phyloP scores from a whole-genome alignment of 2,888 invertebrate genomes.

The Drosophila ustulata region DNA sequence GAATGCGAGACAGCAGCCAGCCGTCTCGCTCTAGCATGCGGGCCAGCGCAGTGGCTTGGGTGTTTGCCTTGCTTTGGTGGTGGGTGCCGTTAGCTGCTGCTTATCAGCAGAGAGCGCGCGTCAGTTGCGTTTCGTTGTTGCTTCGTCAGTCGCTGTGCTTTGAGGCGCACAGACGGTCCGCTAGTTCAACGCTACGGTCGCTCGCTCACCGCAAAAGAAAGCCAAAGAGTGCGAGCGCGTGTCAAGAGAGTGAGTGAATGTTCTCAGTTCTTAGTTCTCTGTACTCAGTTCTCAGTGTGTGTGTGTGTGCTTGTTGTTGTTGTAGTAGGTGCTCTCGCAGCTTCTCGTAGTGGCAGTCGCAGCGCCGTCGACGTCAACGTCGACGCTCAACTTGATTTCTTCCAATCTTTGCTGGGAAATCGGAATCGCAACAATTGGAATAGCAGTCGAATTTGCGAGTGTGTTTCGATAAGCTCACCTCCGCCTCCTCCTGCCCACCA shows the following conservation, averaged over 20 bases:
- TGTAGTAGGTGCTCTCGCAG: slow-evolving; percentile 37
- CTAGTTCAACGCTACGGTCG: slow-evolving; percentile 28
- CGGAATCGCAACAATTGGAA: slow-evolving; percentile 81
- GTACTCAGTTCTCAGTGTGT: background rate
- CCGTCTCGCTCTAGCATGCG: slow-evolving; percentile 41
- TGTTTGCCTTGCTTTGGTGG: slow-evolving; percentile 45
- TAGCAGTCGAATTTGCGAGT: slow-evolving; percentile 68
- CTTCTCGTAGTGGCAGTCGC: slow-evolving; percentile 36
- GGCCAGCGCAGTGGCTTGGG: slow-evolving; percentile 15
- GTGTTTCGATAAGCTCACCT: slow-evolving; percentile 50
- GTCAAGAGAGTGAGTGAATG: slow-evolving; percentile 14
- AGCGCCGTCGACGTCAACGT: slow-evolving; percentile 24
- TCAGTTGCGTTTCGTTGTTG: slow-evolving; percentile 24
- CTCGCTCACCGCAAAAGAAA: slow-evolving; percentile 36
- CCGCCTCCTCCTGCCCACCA: background rate
- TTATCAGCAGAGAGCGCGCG: slow-evolving; percentile 26
- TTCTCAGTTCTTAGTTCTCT: background rate
- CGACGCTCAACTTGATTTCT: slow-evolving; percentile 72
- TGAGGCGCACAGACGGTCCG: slow-evolving; percentile 56
- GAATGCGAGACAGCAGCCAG: slow-evolving; percentile 45
- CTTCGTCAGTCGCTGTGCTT: slow-evolving; percentile 63
- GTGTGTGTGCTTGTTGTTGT: slow-evolving; percentile 16
- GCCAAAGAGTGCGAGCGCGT: slow-evolving; percentile 39
- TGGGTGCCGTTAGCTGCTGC: slow-evolving; percentile 40
- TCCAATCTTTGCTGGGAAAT: slow-evolving; percentile 80